These are phyloP conservation scores for Sarcophilus harrisii DNA, from an alignment of 2,797 vertebrate species.

Conservation along the genomic window DNA sequence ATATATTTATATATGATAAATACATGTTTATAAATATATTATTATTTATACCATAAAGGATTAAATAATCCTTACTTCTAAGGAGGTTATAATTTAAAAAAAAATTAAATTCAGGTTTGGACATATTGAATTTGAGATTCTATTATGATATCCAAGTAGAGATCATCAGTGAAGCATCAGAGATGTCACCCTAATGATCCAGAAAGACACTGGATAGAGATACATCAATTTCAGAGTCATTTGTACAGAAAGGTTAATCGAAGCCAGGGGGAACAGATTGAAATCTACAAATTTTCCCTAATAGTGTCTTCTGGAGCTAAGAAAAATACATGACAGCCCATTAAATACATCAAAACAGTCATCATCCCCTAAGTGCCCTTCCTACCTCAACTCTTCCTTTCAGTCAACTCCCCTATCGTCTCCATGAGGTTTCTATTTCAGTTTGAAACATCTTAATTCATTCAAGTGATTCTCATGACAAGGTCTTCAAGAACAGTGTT, in stretches of 20 bases:
- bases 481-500: background rate
- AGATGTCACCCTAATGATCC: background rate
- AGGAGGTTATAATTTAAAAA: background rate
- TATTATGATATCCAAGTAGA: background rate
- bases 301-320: background rate
- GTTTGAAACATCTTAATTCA: background rate
- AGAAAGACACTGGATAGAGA: background rate
- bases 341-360: background rate
- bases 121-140: background rate
- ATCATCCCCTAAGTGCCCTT: background rate
- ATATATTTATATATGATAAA: too few species aligned
- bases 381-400: too few species aligned
- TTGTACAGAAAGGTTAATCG: background rate
- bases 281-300: background rate
- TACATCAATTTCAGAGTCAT: background rate
- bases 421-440: background rate
- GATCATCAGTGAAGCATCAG: background rate
- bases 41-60: too few species aligned
- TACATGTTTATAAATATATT: too few species aligned
- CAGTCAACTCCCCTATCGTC: background rate
- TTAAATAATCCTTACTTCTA: background rate
- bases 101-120: background rate
- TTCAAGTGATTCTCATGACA: background rate
- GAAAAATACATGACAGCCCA: background rate
- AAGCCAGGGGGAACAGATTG: background rate